Percentiles rank a stretch among this genome's conserved stretches.
Conservation (phyloP, 1,140 invertebrate genomes). For the Rhagoletis pomonella region DNA sequence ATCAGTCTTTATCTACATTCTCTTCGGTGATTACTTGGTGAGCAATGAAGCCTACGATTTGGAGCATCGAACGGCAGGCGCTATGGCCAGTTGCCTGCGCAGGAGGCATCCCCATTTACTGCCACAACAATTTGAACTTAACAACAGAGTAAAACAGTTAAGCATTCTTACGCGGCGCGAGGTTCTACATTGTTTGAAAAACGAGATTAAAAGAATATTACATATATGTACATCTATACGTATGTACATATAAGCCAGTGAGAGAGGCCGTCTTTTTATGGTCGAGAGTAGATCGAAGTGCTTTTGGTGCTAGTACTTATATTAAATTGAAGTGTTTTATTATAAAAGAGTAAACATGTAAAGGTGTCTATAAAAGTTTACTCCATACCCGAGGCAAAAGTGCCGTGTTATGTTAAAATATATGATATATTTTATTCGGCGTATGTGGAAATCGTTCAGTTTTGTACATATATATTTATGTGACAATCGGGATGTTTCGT, state of each 20-base stretch:
- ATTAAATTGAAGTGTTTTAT: neutral
- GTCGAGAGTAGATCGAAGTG: neutral
- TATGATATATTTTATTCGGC: too few species aligned
- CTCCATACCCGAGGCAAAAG: neutral
- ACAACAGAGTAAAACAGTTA: conserved; percentile 25
- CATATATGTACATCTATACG: too few species aligned
- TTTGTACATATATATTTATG: neutral
- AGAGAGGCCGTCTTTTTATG: conserved; percentile 2
- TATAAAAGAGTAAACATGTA: conserved; percentile 5
- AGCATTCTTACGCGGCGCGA: neutral
- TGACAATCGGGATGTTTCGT: neutral
- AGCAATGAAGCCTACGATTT: neutral
- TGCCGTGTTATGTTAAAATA: neutral
- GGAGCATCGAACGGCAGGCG: neutral
- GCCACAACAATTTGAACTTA: conserved; percentile 36
- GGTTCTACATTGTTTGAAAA: neutral
- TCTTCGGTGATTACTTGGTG: neutral
- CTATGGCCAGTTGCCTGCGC: neutral
- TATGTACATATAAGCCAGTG: too few species aligned
- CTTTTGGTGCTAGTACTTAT: neutral
- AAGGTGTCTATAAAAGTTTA: neutral
- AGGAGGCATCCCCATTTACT: conserved; percentile 26
- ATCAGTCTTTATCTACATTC: neutral
- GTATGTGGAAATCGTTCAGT: neutral
- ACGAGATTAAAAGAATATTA: conserved; percentile 17